Percentiles rank a stretch among this genome's conserved stretches.
phyloP scores from a whole-genome alignment of 2,113 vertebrate genomes.

The Bucco capensis region DNA sequence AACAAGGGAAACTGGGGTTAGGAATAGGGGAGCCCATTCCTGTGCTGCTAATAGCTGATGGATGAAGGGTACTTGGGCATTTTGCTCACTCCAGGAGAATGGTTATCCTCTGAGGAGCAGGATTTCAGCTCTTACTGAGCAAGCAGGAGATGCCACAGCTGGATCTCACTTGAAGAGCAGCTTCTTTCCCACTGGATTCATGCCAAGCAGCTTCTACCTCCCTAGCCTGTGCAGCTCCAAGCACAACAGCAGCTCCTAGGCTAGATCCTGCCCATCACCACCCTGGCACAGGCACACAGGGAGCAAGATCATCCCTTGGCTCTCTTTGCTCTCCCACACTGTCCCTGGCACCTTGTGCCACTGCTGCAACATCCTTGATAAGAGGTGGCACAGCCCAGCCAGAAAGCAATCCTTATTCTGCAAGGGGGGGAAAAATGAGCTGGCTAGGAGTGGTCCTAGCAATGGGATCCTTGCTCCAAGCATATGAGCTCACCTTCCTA shows the following conservation, averaged over 20 bases:
- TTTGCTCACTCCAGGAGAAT: not conserved
- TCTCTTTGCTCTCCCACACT: not conserved
- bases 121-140: not conserved
- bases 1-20: not conserved
- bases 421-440: not conserved
- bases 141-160: not conserved
- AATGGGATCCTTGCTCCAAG: not conserved
- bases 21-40: not conserved
- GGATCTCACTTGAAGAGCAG: not conserved
- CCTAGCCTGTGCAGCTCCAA: rapidly evolving
- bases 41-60: not conserved
- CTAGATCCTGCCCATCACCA: not conserved
- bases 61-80: not conserved
- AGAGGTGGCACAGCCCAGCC: not conserved
- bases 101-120: not conserved
- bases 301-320: not conserved
- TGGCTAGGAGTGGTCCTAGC: not conserved
- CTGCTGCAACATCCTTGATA: not conserved
- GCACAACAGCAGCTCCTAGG: not conserved
- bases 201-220: not conserved
- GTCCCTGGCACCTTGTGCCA: not conserved
- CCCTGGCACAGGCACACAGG: rapidly evolving
- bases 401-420: not conserved
- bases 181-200: rapidly evolving
- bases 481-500: not conserved